A percentile compares a stretch with the other conserved stretches of the same genome.
Evolutionary conservation across 2,113 vertebrate genomes (phyloP).

Genomic region (Cheirogaleus medius): DNA sequence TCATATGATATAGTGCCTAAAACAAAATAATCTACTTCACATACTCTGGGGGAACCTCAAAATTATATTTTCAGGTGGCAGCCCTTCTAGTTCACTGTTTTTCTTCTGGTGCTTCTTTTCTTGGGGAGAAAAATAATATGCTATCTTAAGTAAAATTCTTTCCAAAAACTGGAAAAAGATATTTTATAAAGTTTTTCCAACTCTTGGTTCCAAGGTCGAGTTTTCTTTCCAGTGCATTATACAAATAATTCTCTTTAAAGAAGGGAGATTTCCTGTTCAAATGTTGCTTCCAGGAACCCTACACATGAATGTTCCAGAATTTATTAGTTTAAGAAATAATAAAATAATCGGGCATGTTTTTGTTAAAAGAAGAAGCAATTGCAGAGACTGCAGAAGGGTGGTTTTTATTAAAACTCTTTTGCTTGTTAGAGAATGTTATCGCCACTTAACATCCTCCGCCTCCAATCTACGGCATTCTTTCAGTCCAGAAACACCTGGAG

Average conservation of each 20-base stretch:
- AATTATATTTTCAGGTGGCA: not conserved
- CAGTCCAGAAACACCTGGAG: constrained; percentile 44
- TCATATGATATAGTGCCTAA: not conserved
- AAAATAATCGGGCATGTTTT: constrained; percentile 70
- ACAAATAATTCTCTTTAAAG: constrained; percentile 73
- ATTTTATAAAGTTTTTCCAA: constrained; percentile 50
- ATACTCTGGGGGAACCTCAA: not conserved
- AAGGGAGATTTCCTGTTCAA: constrained; percentile 79
- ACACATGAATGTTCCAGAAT: constrained; percentile 69
- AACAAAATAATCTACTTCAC: not conserved
- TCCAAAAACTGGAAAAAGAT: constrained; percentile 28
- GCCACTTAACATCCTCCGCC: not conserved
- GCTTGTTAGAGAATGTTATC: not conserved
- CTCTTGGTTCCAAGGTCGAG: constrained; percentile 45
- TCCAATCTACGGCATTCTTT: not conserved
- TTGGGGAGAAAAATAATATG: not conserved
- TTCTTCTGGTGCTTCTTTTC: not conserved
- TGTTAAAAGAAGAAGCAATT: constrained; percentile 29
- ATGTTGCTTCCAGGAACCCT: constrained; percentile 83
- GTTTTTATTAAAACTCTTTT: not conserved
- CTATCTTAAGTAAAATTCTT: constrained; percentile 39
- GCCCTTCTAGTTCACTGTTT: not conserved
- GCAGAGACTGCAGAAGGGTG: not conserved
- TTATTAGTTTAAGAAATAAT: constrained; percentile 79
- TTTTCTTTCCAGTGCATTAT: constrained; percentile 57